Conservation (phyloP, 2,113 vertebrate species). For the Perca schrenkii region DNA sequence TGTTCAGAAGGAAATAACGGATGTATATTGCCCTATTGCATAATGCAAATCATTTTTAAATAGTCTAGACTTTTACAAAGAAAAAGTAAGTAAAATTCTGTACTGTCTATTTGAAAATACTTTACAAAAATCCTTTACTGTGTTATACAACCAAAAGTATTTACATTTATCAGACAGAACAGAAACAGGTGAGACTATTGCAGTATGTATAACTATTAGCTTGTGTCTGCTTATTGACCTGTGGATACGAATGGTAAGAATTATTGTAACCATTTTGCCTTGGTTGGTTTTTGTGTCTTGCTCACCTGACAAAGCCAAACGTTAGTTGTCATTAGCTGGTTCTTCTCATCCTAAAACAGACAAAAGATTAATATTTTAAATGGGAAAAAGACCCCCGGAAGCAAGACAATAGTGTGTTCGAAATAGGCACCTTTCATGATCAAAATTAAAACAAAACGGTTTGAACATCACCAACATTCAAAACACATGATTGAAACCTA, state of each 20-base stretch:
- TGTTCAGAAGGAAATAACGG: not conserved
- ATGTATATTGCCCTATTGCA: not conserved
- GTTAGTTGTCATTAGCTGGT: conserved; percentile 98
- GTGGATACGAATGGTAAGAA: not conserved
- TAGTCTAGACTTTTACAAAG: not conserved
- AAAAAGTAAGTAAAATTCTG: not conserved
- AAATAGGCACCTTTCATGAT: not conserved
- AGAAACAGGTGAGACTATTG: not conserved
- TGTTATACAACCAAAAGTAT: not conserved
- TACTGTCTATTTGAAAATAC: not conserved
- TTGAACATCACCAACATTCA: not conserved
- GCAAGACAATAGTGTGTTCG: not conserved
- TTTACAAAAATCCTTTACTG: not conserved
- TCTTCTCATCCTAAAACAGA: conserved; percentile 93
- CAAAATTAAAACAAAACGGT: not conserved
- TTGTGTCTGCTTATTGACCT: not conserved
- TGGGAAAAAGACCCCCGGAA: not conserved
- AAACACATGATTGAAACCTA: not conserved
- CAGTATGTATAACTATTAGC: not conserved
- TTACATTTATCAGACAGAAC: not conserved
- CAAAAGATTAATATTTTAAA: not conserved
- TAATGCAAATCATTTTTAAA: not conserved
- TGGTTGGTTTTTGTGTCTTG: not conserved
- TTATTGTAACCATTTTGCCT: not conserved
- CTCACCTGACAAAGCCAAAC: conserved; percentile 91